Base-by-base conservation (phyloP, 1,140 invertebrate genomes). In the Drosophila arizonae region DNA sequence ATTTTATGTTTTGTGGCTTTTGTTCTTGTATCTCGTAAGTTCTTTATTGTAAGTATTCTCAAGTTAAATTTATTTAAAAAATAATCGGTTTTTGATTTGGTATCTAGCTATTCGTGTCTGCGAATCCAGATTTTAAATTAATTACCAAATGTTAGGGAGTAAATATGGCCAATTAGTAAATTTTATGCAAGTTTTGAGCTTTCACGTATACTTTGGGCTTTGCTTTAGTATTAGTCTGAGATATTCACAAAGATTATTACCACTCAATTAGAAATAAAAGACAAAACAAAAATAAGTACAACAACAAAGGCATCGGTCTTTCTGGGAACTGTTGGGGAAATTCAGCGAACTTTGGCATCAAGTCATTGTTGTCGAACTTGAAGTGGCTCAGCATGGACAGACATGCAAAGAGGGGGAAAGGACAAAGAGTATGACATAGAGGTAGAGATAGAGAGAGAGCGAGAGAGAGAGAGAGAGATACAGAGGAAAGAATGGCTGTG, bases 281-380 rank as follows among this genome's bases (percentile, higher is more conserved):
- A 60, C 13, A 39, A 48, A 51, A 6, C n/a, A 48, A 58, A 68
- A 81, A 57, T 51, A 52, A 57, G 15, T 39, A 26, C 68, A 71
- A 48, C 64, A 62, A 60, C 58, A 71, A 72, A 86, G 75, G 74
- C 79, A 82, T 87, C 76, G 87, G 79, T 87, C 72, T 79, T 72
- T 69, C 66, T 46, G 46, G 73, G 68, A 57, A 61, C 51, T 60
- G 63, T 63, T 50, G 45, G 33, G 52, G 72, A 85, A 86, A 85
- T 67, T 55, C 82, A 54, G 82, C 72, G 55, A 87, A 87, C 72
- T 87, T 79, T 87, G 82, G 82, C 79, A 84, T 82, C 82, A 87
- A 86, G 79, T 87, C 82, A 86, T 82, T 86, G 82, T 69, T 76
- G 71, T 72, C 51, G 60, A 65, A 70, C 46, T 64, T 58, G 45